These are phyloP conservation scores for Drosophila monieri DNA, from an alignment of 2,888 invertebrate species.

Conservation along the genomic window DNA sequence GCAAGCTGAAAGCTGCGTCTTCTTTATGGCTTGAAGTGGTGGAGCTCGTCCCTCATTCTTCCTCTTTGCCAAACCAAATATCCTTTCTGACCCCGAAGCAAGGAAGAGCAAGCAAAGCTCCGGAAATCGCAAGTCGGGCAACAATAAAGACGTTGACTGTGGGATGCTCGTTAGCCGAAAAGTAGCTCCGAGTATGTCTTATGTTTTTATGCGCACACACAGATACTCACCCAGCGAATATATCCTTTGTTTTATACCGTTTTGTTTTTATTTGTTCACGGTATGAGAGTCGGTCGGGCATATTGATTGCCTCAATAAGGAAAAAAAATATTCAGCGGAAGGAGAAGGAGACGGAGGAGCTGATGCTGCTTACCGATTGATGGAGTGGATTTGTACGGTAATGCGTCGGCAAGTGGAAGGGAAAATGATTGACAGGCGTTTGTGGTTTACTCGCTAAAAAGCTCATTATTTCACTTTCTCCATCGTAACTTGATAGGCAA, in stretches of 20 bases:
- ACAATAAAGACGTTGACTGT: constrained; percentile 67
- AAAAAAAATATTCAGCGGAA: not conserved
- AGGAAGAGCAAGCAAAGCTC: not conserved
- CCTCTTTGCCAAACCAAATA: not conserved
- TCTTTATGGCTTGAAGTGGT: constrained; percentile 5
- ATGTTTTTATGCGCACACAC: constrained; percentile 50
- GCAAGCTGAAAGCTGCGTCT: constrained; percentile 6
- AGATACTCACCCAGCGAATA: constrained; percentile 12
- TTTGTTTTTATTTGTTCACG: constrained; percentile 32
- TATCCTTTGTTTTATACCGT: constrained; percentile 49
- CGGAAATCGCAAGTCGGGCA: constrained; percentile 52
- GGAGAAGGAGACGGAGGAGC: not conserved
- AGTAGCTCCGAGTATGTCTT: constrained; percentile 63
- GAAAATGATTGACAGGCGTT: constrained; percentile 47
- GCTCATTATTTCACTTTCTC: constrained; percentile 24
- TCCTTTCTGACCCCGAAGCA: not conserved
- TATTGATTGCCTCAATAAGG: constrained; percentile 61
- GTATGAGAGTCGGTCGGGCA: constrained; percentile 41
- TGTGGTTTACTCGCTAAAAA: constrained; percentile 32
- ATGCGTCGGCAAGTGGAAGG: constrained; percentile 23
- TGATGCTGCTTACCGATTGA: constrained; percentile 33
- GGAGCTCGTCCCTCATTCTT: not conserved
- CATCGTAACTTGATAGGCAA: constrained; percentile 11
- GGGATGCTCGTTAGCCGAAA: constrained; percentile 60
- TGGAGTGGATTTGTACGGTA: constrained; percentile 47